Percentiles rank a stretch among this genome's conserved stretches.
phyloP scores from a whole-genome alignment of 2,797 vertebrate genomes.

The Leuciscus waleckii region DNA sequence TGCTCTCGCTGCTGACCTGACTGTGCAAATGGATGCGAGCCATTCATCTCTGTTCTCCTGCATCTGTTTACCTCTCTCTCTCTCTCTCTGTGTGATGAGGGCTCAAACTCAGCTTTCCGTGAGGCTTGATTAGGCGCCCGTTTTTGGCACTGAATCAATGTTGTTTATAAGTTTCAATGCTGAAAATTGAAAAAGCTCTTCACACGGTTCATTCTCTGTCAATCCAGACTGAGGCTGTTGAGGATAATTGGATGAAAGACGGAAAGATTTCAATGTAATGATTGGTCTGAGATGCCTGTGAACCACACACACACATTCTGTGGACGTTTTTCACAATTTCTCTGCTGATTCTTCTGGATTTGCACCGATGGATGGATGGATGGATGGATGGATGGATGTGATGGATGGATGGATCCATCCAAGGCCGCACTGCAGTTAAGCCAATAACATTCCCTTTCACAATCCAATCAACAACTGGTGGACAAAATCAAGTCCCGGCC shows the following conservation, averaged over 20 bases:
- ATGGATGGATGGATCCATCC: too few species aligned
- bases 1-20: slow-evolving; percentile 30
- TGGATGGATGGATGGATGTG: too few species aligned
- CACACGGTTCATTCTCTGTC: slow-evolving; percentile 11
- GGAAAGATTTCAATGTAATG: slow-evolving; percentile 28
- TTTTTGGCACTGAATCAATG: slow-evolving; percentile 33
- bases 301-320: not conserved
- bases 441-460: not conserved
- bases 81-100: not conserved
- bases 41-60: not conserved
- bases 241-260: slow-evolving; percentile 24
- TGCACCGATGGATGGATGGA: too few species aligned
- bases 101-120: slow-evolving; percentile 24
- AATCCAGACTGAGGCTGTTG: not conserved
- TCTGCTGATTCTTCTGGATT: not conserved
- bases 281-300: not conserved
- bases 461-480: not conserved
- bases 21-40: slow-evolving; percentile 12
- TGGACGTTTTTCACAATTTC: not conserved
- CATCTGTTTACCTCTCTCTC: slow-evolving; percentile 14
- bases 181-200: slow-evolving; percentile 23
- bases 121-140: slow-evolving; percentile 11
- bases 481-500: not conserved
- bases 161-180: slow-evolving; percentile 10
- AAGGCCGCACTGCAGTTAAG: too few species aligned